Evolutionary conservation across 2,797 vertebrate genomes (phyloP).

Genomic region (Chromobotia macracanthus): DNA sequence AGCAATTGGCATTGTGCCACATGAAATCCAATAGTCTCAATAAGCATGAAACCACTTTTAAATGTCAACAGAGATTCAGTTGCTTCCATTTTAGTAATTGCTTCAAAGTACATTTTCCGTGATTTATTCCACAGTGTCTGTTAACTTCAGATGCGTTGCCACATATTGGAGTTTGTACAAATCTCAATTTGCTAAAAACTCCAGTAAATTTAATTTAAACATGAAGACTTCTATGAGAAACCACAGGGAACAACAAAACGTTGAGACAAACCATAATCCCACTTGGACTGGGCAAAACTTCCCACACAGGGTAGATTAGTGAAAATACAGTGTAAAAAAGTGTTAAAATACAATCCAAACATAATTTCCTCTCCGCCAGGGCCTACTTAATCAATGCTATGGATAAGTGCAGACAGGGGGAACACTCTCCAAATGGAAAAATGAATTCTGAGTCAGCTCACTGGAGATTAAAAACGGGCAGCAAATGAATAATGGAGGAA

Average conservation of each 20-base stretch:
- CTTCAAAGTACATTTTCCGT: neutral
- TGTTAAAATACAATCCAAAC: conserved; percentile 77
- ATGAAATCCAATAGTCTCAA: conserved; percentile 30
- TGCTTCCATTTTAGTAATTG: conserved; percentile 44
- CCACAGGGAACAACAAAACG: conserved; percentile 2
- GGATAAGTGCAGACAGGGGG: conserved; percentile 74
- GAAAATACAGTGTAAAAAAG: conserved; percentile 73
- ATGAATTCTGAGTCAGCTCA: conserved; percentile 82
- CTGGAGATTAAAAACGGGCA: conserved; percentile 83
- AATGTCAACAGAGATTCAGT: conserved; percentile 35
- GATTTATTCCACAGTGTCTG: conserved; percentile 25
- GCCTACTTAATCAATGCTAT: conserved; percentile 82
- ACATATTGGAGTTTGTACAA: neutral
- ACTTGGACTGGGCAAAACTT: conserved; percentile 59
- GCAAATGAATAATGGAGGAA: conserved; percentile 82
- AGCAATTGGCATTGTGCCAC: conserved; percentile 16
- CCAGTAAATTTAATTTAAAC: too few relatives aligned
- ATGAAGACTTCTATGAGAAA: neutral
- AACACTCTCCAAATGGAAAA: conserved; percentile 79
- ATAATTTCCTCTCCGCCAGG: conserved; percentile 76
- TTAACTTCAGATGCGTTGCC: neutral
- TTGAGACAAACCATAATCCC: conserved; percentile 10
- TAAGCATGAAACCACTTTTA: conserved; percentile 36
- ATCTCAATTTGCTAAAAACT: conserved; percentile 11
- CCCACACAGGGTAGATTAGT: conserved; percentile 73